Percentiles rank a stretch among this genome's conserved stretches.
phyloP scores from a whole-genome alignment of 2,113 vertebrate genomes.

The Megatriorchis doriae region DNA sequence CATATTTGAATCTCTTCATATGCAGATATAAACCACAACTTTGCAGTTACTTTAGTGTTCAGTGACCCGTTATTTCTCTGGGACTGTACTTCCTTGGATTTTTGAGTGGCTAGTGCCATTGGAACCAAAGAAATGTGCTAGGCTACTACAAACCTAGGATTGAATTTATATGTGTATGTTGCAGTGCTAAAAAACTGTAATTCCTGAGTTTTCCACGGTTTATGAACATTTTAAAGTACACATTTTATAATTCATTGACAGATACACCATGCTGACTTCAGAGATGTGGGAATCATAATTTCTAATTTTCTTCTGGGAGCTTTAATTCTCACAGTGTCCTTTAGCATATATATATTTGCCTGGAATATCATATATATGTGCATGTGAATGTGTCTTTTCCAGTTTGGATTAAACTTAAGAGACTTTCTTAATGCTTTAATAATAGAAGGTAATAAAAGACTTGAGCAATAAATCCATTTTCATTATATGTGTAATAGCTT shows the following conservation, averaged over 20 bases:
- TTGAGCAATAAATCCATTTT: conserved; percentile 67
- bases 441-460: conserved; percentile 58
- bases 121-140: neutral
- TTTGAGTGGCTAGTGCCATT: neutral
- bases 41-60: neutral
- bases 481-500: conserved; percentile 56
- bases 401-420: conserved; percentile 61
- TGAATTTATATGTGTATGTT: neutral
- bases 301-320: conserved; percentile 54
- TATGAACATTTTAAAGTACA: neutral
- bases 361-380: neutral
- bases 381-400: neutral
- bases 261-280: neutral
- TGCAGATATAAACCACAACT: neutral
- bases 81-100: neutral
- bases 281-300: conserved; percentile 7
- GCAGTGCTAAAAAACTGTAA: neutral
- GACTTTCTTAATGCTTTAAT: conserved; percentile 63
- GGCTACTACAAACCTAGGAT: neutral
- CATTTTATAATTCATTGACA: neutral
- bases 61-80: neutral
- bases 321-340: conserved; percentile 38
- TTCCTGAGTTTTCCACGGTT: neutral
- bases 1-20: neutral
- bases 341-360: conserved; percentile 14